Evolutionary conservation across 2,888 invertebrate species (phyloP), one percentile per base, ranked within the genome.

Genomic region (Himalopsyche japonica): DNA sequence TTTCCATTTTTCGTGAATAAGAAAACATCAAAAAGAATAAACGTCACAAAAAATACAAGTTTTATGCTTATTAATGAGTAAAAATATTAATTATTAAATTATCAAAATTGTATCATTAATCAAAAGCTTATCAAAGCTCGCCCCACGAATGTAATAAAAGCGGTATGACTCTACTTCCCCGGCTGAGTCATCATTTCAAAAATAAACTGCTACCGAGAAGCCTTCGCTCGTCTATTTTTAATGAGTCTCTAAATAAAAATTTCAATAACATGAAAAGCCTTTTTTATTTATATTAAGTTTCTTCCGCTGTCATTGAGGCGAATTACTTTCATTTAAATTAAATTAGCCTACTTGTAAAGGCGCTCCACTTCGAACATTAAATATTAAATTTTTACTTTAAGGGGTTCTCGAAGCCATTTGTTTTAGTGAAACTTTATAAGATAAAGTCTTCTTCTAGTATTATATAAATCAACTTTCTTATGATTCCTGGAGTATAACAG

Each of bases 321-420:
- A 18, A 57, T 43, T 34, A 78, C 77, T 82, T 82, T 82, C 79
- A 34, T 79, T 82, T 79, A 78, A 82, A 82, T 82, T 82, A 82
- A 82, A 82, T 78, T 82, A 82, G 70, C 70, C 30, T 30, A 8
- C 4, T 70, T 70, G 30, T 70, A 70, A 70, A 30, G 70, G 27
- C 7, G 12, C 70, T 70, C 70, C 30, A 70, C 24, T 64, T 64
- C 64, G 64, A 6, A 64, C 70, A 12, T 3, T 30, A 10, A 70
- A 27, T 70, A 30, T 15, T 27, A 30, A 70, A 70, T 70, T 30
- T 70, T 27, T 12, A 70, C 30, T 70, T 70, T 30, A 70, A 70
- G 6, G 15, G 15, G n/a, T 30, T 20, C 70, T 27, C 30, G 70
- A 70, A 57, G 12, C 24, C 70, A 5, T 30, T 70, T 70, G 27